Conservation (phyloP, 2,888 invertebrate genomes). For the Apodemia duryi region DNA sequence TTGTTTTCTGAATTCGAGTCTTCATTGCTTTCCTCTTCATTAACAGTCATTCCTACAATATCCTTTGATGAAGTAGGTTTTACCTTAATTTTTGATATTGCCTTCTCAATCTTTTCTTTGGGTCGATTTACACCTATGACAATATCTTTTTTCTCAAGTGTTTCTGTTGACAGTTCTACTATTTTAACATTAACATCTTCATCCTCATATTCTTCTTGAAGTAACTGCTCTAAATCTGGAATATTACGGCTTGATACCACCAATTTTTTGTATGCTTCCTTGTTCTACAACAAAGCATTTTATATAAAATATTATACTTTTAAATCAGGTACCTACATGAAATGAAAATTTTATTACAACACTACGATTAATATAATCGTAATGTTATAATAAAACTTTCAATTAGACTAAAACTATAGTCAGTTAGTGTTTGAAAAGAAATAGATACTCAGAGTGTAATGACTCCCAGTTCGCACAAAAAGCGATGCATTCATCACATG, state of each 20-base stretch:
- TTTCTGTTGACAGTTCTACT: constrained; percentile 84
- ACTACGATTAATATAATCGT: too few species aligned
- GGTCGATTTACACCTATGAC: constrained; percentile 86
- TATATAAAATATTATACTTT: too few species aligned
- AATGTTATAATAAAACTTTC: too few species aligned
- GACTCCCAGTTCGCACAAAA: too few species aligned
- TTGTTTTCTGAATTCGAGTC: constrained; percentile 47
- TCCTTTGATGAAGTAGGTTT: constrained; percentile 38
- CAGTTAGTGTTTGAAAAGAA: too few species aligned
- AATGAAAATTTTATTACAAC: too few species aligned
- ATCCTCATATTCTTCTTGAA: constrained; percentile 86
- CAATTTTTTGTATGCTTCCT: constrained; percentile 86
- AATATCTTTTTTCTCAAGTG: constrained; percentile 83
- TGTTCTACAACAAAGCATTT: constrained; percentile 57
- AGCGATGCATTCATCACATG: too few species aligned
- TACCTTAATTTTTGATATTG: constrained; percentile 36
- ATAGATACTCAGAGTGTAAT: too few species aligned
- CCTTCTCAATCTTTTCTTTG: constrained; percentile 42
- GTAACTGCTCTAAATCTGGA: constrained; percentile 83
- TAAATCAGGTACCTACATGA: too few species aligned
- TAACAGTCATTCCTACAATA: constrained; percentile 61
- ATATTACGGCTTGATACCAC: constrained; percentile 85
- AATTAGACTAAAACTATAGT: too few species aligned
- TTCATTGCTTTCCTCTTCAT: constrained; percentile 45
- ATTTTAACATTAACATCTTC: constrained; percentile 89